Evolutionary conservation across 1,140 invertebrate species (phyloP).

Genomic region (Portunus trituberculatus): DNA sequence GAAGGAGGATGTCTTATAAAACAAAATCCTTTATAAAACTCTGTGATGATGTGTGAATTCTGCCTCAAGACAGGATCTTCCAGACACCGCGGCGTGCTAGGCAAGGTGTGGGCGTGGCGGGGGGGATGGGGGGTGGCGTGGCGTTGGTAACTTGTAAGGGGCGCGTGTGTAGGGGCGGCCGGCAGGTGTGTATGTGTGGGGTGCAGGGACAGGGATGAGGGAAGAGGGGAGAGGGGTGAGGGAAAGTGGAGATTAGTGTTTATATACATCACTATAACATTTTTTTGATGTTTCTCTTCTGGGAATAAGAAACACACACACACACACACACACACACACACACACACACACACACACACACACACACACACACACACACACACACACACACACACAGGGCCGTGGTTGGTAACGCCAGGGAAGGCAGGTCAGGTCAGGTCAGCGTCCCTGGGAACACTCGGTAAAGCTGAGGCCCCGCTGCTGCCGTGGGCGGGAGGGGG

Average conservation of each 20-base stretch:
- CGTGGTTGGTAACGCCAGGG: neutral
- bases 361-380: neutral
- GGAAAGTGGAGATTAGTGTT: neutral
- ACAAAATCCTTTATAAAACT: neutral
- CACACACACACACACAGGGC: constrained; percentile 18
- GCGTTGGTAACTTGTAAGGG: constrained; percentile 8
- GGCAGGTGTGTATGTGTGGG: neutral
- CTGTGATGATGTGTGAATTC: neutral
- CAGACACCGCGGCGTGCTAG: neutral
- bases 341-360: no score
- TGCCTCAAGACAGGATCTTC: neutral
- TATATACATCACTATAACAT: neutral
- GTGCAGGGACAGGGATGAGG: neutral
- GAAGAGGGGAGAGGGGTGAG: neutral
- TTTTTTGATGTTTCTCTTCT: neutral
- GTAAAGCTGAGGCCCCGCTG: neutral
- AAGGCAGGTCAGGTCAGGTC: neutral
- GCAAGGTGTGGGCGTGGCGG: neutral
- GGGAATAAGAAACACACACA: neutral
- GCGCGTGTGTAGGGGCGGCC: neutral
- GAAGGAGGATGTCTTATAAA: neutral
- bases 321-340: no score
- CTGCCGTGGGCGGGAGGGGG: neutral
- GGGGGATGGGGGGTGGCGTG: neutral
- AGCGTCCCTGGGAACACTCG: neutral